phyloP scores from a whole-genome alignment of 2,888 invertebrate species.

The Scaptodrosophila latifasciaeformis region DNA sequence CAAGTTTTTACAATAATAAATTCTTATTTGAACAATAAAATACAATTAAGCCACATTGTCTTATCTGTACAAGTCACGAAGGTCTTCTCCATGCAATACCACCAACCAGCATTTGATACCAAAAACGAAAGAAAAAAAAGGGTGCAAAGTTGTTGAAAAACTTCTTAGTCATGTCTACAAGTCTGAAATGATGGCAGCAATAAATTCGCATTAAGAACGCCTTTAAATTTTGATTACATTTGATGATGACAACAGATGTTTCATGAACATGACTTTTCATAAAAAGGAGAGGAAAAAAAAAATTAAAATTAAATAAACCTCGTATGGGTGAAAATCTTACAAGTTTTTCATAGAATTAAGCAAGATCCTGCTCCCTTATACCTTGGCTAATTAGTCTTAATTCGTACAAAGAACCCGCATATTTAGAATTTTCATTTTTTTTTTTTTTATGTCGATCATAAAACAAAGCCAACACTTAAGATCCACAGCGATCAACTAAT shows the following conservation, averaged over 20 bases:
- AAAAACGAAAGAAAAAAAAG: too few species aligned
- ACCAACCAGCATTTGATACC: background rate
- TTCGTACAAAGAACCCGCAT: slow-evolving; percentile 67
- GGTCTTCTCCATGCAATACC: background rate
- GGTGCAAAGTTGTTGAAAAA: background rate
- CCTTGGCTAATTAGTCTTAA: slow-evolving; percentile 65
- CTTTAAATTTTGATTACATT: slow-evolving; percentile 24
- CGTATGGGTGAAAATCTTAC: slow-evolving; percentile 31
- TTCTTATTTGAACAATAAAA: slow-evolving; percentile 1
- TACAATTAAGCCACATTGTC: background rate
- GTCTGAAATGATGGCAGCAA: slow-evolving; percentile 49
- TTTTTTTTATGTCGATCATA: background rate
- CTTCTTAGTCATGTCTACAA: slow-evolving; percentile 37
- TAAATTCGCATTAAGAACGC: slow-evolving; percentile 68
- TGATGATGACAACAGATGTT: slow-evolving; percentile 16
- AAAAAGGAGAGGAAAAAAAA: slow-evolving; percentile 1
- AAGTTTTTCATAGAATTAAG: slow-evolving; percentile 23
- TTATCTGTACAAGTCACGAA: background rate
- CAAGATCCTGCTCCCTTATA: slow-evolving; percentile 44
- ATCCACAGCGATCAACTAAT: slow-evolving; percentile 2
- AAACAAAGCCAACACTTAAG: slow-evolving; percentile 1
- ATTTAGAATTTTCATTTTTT: background rate
- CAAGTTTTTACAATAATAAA: too few species aligned
- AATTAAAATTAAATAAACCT: slow-evolving; percentile 10
- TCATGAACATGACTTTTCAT: slow-evolving; percentile 29